Percentiles rank a stretch among this genome's conserved stretches.
Evolutionary conservation across 2,113 vertebrate species (phyloP).

Genomic region (Salvator merianae): DNA sequence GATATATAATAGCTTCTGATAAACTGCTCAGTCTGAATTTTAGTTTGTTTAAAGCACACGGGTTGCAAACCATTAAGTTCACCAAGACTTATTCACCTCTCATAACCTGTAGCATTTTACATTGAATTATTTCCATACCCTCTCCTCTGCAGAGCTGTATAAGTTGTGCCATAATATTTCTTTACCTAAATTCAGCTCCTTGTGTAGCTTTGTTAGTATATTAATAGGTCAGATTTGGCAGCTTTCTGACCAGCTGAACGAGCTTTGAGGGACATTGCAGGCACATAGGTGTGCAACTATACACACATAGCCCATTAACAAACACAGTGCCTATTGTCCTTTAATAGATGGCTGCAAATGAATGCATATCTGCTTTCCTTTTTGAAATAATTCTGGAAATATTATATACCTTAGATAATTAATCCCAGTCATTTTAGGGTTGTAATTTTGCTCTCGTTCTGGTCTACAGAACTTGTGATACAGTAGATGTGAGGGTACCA

Average conservation of each 20-base stretch:
- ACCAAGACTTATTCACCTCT: neutral
- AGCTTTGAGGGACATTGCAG: neutral
- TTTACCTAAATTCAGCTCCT: neutral
- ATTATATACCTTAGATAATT: conserved; percentile 48
- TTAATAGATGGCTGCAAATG: conserved; percentile 2
- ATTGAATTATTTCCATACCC: neutral
- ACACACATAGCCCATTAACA: neutral
- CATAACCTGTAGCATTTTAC: conserved; percentile 9
- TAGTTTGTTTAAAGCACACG: neutral
- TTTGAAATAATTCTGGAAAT: conserved; percentile 55
- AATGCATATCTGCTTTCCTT: conserved; percentile 35
- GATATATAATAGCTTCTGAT: neutral
- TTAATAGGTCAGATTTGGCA: neutral
- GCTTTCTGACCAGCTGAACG: neutral
- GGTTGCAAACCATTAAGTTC: neutral
- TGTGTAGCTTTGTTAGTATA: neutral
- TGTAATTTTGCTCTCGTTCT: conserved; percentile 45
- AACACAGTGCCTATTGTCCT: conserved; percentile 1
- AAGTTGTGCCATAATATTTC: rapidly evolving
- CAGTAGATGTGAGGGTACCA: neutral
- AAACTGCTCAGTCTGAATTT: neutral
- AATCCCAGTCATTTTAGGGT: conserved; percentile 59
- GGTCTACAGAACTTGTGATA: neutral
- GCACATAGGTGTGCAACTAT: neutral
- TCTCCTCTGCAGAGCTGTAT: neutral